These are phyloP conservation scores for Matsumyia berberina DNA, from an alignment of 2,888 invertebrate genomes.

Conservation along the genomic window DNA sequence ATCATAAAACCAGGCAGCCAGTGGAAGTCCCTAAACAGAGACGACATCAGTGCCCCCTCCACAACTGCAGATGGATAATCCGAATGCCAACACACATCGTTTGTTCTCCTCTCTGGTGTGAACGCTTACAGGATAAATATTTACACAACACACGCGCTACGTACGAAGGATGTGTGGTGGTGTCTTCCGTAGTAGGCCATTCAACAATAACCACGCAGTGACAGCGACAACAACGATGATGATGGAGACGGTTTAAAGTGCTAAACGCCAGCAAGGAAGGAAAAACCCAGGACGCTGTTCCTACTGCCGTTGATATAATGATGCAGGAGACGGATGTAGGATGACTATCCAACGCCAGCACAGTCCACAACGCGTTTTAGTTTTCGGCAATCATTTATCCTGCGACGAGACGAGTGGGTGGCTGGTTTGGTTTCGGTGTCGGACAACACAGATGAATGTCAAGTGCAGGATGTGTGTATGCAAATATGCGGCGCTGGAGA, in stretches of 20 bases:
- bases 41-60: conserved; percentile 1
- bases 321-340: conserved; percentile 64
- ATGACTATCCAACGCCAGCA: conserved; percentile 46
- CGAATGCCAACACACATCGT: conserved; percentile 72
- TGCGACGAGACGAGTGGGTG: conserved; percentile 18
- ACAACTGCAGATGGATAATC: conserved; percentile 51
- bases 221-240: conserved; percentile 43
- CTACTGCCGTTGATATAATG: conserved; percentile 58
- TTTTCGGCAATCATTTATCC: conserved; percentile 70
- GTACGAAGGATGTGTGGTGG: not conserved
- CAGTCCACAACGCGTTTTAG: conserved; percentile 54
- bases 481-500: conserved; percentile 33
- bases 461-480: conserved; percentile 54
- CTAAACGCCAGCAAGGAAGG: conserved; percentile 59
- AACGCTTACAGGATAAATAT: conserved; percentile 73
- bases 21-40: conserved; percentile 62
- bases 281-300: conserved; percentile 36
- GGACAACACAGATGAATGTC: conserved; percentile 75
- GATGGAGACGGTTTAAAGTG: conserved; percentile 61
- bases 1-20: conserved; percentile 70
- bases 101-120: conserved; percentile 33
- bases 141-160: conserved; percentile 48
- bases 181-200: conserved; percentile 58
- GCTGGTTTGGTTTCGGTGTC: conserved; percentile 36
- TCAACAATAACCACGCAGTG: conserved; percentile 57